Evolutionary conservation across 2,797 vertebrate species (phyloP).

Genomic region (Chelidonichthys spinosus): DNA sequence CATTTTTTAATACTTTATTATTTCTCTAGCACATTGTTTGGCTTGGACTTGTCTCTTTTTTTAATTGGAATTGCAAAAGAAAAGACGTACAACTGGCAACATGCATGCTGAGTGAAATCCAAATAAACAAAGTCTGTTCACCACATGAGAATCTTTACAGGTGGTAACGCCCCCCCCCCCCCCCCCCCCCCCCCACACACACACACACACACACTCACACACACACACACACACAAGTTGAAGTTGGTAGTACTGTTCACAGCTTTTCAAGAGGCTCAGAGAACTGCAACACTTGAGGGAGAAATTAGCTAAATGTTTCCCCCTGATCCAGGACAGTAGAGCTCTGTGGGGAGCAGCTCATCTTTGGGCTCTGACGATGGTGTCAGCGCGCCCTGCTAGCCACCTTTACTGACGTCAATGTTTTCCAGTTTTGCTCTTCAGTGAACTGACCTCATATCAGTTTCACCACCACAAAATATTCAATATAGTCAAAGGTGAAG

Average conservation of each 20-base stretch:
- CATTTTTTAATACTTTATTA: slow-evolving; percentile 18
- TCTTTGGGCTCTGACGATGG: slow-evolving; percentile 23
- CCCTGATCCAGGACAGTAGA: slow-evolving; percentile 11
- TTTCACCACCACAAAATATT: slow-evolving; percentile 28
- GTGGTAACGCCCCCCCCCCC: background rate
- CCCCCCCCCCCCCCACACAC: background rate
- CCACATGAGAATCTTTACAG: slow-evolving; percentile 57
- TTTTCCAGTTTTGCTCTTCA: slow-evolving; percentile 49
- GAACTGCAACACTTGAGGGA: slow-evolving; percentile 23
- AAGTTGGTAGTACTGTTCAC: slow-evolving; percentile 1
- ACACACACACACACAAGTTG: no score
- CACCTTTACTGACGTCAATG: slow-evolving; percentile 43
- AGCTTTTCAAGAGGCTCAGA: slow-evolving; percentile 41
- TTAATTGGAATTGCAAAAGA: slow-evolving; percentile 29
- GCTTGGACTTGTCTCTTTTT: slow-evolving; percentile 5
- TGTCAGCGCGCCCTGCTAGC: slow-evolving; percentile 6
- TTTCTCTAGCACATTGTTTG: slow-evolving; percentile 21
- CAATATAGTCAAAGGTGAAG: slow-evolving; percentile 19
- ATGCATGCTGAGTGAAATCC: slow-evolving; percentile 25
- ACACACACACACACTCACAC: no score
- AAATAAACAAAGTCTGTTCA: slow-evolving; percentile 58
- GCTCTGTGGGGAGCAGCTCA: slow-evolving; percentile 11
- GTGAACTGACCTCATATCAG: slow-evolving; percentile 41
- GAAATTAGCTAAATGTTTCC: slow-evolving; percentile 33
- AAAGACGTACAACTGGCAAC: slow-evolving; percentile 15